Conservation (phyloP, 2,888 invertebrate genomes). For the Drosophila demipolita region DNA sequence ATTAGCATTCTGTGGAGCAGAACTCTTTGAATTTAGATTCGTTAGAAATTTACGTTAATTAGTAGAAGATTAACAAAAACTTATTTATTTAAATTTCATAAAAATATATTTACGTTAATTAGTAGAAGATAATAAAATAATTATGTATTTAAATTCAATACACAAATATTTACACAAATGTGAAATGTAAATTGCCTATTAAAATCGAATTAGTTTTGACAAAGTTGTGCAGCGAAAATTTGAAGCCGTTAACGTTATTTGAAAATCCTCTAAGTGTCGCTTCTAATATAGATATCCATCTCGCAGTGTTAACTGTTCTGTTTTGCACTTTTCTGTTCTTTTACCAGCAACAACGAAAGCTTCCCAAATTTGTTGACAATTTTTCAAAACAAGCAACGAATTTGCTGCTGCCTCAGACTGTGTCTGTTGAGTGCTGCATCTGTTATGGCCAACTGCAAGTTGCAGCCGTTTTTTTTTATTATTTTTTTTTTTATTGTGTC, state of each 20-base stretch:
- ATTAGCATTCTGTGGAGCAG: background rate
- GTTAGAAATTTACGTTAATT: fast-evolving
- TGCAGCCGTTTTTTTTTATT: background rate
- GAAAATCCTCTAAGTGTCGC: background rate
- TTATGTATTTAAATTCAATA: background rate
- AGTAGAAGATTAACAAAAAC: background rate
- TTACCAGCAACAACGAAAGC: slow-evolving; percentile 25
- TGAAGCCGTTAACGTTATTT: background rate
- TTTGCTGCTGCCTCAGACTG: slow-evolving; percentile 21
- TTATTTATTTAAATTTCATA: background rate
- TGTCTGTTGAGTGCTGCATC: slow-evolving; percentile 9
- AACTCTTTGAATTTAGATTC: background rate
- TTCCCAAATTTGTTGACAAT: slow-evolving; percentile 44
- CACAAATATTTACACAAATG: background rate
- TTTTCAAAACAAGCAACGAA: slow-evolving; percentile 41
- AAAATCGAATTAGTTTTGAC: background rate
- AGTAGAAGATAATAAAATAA: background rate
- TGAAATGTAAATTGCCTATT: background rate
- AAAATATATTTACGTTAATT: background rate
- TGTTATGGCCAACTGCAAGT: slow-evolving; percentile 24
- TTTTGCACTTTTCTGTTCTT: slow-evolving; percentile 18
- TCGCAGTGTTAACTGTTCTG: slow-evolving; percentile 8
- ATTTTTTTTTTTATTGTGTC: background rate
- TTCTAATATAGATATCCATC: slow-evolving; percentile 38
- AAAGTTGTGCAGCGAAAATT: background rate